Evolutionary conservation across 2,113 vertebrate genomes (phyloP).

Genomic region (Narcine bancroftii): DNA sequence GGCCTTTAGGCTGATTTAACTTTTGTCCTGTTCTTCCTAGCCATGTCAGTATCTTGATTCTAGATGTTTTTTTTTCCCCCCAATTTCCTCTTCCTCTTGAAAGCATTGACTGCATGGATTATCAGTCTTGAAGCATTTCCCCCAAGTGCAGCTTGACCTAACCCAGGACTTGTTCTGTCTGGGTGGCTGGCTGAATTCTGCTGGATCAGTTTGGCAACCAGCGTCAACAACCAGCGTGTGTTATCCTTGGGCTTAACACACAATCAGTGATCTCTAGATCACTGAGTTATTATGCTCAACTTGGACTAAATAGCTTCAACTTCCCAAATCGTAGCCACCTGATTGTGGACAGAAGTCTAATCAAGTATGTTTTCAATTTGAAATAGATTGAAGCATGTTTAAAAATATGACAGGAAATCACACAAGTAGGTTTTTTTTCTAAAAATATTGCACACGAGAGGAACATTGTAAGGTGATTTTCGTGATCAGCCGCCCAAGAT

Average conservation of each 20-base stretch:
- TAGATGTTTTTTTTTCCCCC: neutral
- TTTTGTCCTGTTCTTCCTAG: neutral
- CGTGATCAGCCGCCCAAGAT: no score
- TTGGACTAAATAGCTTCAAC: neutral
- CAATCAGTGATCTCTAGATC: neutral
- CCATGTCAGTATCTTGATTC: neutral
- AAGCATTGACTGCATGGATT: neutral
- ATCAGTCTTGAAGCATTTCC: neutral
- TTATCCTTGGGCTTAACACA: neutral
- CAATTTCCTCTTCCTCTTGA: neutral
- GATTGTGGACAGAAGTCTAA: neutral
- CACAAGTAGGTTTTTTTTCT: no score
- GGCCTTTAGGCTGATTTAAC: neutral
- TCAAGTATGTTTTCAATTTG: neutral
- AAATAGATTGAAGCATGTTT: no score
- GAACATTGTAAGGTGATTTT: no score
- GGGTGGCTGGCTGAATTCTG: no score
- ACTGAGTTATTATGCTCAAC: neutral
- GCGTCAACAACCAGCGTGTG: neutral
- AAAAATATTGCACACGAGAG: no score
- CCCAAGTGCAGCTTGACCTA: no score
- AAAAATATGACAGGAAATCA: no score
- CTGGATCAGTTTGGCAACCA: neutral
- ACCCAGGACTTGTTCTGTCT: no score
- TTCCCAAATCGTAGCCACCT: neutral